phyloP scores from a whole-genome alignment of 2,113 vertebrate genomes.

The Corvus hawaiiensis region DNA sequence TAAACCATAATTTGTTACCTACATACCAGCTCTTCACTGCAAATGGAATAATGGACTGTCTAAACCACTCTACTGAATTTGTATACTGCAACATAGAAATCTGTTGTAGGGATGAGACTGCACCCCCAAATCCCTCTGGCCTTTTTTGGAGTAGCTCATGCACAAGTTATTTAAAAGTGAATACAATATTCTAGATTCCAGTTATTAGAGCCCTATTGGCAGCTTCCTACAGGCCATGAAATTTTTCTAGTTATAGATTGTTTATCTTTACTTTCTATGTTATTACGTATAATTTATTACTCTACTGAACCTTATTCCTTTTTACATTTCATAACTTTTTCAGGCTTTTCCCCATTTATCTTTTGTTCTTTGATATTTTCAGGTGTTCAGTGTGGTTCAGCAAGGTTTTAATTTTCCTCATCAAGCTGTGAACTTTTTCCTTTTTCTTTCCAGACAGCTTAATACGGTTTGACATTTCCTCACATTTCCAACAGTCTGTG shows the following conservation, averaged over 20 bases:
- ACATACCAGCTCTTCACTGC: neutral
- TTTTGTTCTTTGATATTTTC: constrained; percentile 49
- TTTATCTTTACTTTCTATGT: constrained; percentile 3
- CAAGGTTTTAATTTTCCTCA: constrained; percentile 53
- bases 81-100: neutral
- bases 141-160: neutral
- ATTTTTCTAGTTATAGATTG: neutral
- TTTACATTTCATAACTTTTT: constrained; percentile 25
- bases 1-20: neutral
- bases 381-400: neutral
- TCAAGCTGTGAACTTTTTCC: constrained; percentile 34
- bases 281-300: neutral
- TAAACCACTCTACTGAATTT: neutral
- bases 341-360: constrained; percentile 8
- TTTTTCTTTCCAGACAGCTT: constrained; percentile 22
- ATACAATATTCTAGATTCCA: neutral
- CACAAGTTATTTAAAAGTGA: neutral
- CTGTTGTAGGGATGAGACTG: neutral
- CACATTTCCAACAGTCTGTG: constrained; percentile 14
- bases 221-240: neutral
- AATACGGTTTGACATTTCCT: constrained; percentile 36
- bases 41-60: neutral
- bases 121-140: neutral
- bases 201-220: neutral
- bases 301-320: neutral